Evolutionary conservation across 2,797 vertebrate species (phyloP).

Genomic region (Poeciliopsis infans): DNA sequence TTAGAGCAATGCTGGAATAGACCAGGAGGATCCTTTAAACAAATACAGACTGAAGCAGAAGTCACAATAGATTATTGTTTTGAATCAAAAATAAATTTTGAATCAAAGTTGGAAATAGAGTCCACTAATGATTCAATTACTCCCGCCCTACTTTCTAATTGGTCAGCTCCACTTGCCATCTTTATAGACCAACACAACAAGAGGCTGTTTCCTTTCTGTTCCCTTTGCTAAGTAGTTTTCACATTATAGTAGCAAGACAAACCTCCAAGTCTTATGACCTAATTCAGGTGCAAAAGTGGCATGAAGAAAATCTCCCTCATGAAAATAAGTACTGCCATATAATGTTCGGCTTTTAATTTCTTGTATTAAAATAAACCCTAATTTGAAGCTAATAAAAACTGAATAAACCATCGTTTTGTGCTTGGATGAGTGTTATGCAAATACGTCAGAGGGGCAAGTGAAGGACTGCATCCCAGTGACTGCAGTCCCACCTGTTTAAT

Average conservation of each 20-base stretch:
- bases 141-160: constrained; percentile 20
- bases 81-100: no score
- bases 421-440: constrained; percentile 70
- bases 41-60: no score
- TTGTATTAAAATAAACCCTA: constrained; percentile 52
- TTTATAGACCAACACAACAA: constrained; percentile 35
- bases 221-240: constrained; percentile 33
- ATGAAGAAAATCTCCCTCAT: constrained; percentile 21
- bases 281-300: constrained; percentile 52
- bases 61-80: no score
- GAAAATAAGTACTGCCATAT: constrained; percentile 19
- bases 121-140: no score
- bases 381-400: constrained; percentile 62
- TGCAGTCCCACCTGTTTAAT: constrained; percentile 75
- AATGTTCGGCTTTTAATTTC: constrained; percentile 56
- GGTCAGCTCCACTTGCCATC: constrained; percentile 37
- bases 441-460: constrained; percentile 45
- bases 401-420: constrained; percentile 58
- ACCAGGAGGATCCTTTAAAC: no score
- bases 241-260: constrained; percentile 51
- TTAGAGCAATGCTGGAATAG: no score
- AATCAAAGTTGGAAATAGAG: no score
- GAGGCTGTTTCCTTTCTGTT: constrained; percentile 40
- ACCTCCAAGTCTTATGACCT: constrained; percentile 65
- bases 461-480: constrained; percentile 59